These are phyloP conservation scores for Synanthedon myopaeformis DNA, from an alignment of 2,888 invertebrate species.

Conservation along the genomic window DNA sequence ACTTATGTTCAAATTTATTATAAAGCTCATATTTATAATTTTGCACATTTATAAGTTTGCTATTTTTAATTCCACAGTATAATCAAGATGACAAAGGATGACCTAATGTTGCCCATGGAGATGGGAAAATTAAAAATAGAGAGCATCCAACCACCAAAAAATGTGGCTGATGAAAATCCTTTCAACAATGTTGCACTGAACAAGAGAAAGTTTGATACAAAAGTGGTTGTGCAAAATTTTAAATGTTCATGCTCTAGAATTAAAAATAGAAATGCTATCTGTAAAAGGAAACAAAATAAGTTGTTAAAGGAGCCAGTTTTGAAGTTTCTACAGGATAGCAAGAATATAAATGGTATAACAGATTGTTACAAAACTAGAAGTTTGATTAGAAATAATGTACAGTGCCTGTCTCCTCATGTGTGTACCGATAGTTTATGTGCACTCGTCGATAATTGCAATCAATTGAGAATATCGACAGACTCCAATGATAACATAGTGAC, in stretches of 20 bases:
- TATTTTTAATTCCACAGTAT: background rate
- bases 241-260: slow-evolving; percentile 40
- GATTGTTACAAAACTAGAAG: slow-evolving; percentile 1
- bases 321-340: slow-evolving; percentile 48
- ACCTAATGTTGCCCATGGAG: slow-evolving; percentile 60
- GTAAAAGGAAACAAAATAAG: slow-evolving; percentile 54
- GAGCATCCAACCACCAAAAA: slow-evolving; percentile 35
- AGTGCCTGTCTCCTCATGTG: slow-evolving; percentile 5
- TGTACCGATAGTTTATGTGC: slow-evolving; percentile 38
- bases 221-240: slow-evolving; percentile 16
- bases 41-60: no score
- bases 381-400: slow-evolving; percentile 10
- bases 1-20: no score
- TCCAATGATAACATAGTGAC: slow-evolving; percentile 9
- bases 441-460: slow-evolving; percentile 56
- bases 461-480: slow-evolving; percentile 46
- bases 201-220: slow-evolving; percentile 16
- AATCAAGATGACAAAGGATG: slow-evolving; percentile 51
- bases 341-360: slow-evolving; percentile 11
- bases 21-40: no score
- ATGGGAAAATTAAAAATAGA: slow-evolving; percentile 71
- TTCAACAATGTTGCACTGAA: slow-evolving; percentile 23
- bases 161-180: slow-evolving; percentile 38
- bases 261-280: slow-evolving; percentile 29
- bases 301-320: slow-evolving; percentile 70